Evolutionary conservation across 2,797 vertebrate species (phyloP).

Genomic region (Micrastur ruficollis): DNA sequence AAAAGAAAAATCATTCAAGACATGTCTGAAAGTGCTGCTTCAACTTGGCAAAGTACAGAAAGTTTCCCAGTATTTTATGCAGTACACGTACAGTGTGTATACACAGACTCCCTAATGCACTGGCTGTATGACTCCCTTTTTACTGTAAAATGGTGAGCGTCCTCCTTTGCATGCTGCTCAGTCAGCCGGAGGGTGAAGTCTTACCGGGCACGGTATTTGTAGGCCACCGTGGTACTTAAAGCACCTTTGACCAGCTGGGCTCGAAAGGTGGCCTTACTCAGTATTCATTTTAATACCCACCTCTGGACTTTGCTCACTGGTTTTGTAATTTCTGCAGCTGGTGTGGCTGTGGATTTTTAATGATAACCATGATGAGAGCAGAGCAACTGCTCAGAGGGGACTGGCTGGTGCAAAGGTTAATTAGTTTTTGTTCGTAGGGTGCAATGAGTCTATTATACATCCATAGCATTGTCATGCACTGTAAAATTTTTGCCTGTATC

Average conservation of each 20-base stretch:
- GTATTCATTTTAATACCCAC: not conserved
- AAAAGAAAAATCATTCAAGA: not conserved
- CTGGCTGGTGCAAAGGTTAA: not conserved
- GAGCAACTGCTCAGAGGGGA: not conserved
- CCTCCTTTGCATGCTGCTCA: not conserved
- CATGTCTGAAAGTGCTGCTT: not conserved
- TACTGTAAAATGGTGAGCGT: not conserved
- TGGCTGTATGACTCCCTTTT: not conserved
- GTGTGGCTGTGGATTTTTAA: not conserved
- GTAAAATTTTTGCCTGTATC: not conserved
- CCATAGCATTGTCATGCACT: not conserved
- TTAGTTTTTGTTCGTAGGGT: not conserved
- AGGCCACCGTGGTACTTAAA: not conserved
- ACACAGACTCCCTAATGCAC: not conserved
- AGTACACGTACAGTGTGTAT: not conserved
- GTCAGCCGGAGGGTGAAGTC: not conserved
- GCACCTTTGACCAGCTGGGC: not conserved
- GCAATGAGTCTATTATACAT: not conserved
- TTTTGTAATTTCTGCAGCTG: not conserved
- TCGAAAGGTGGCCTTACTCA: not conserved
- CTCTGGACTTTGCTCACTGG: not conserved
- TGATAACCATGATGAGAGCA: not conserved
- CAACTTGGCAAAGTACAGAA: not conserved
- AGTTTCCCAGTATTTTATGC: not conserved
- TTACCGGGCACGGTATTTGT: fast-evolving